A percentile compares a stretch with the other conserved stretches of the same genome.
These are phyloP conservation scores for Euwallacea similis DNA, from an alignment of 1,140 invertebrate species.

Conservation along the genomic window DNA sequence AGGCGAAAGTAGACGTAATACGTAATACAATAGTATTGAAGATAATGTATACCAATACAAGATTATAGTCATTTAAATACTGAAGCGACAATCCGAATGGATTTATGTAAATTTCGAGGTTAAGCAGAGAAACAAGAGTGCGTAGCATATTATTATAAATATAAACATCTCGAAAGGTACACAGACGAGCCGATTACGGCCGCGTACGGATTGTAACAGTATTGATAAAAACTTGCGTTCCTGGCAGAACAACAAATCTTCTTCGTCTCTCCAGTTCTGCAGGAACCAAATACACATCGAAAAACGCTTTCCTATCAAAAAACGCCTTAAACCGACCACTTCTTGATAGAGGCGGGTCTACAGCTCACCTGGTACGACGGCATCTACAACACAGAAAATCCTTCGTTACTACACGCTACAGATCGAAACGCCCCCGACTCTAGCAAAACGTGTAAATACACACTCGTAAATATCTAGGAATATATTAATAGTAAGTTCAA, in stretches of 20 bases:
- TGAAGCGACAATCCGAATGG: slow-evolving; percentile 38
- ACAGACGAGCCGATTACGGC: slow-evolving; percentile 22
- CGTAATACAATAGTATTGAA: slow-evolving; percentile 43
- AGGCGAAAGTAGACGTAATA: slow-evolving; percentile 42
- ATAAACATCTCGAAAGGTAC: slow-evolving; percentile 36
- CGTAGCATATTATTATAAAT: slow-evolving; percentile 42
- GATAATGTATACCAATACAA: slow-evolving; percentile 47
- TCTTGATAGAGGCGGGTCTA: slow-evolving; percentile 46
- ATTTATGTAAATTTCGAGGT: slow-evolving; percentile 42
- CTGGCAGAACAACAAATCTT: slow-evolving; percentile 31
- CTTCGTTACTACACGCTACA: slow-evolving; percentile 12
- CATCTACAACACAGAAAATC: slow-evolving; percentile 43
- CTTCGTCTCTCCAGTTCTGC: slow-evolving; percentile 29
- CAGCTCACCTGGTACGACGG: slow-evolving; percentile 20
- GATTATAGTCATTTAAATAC: slow-evolving; percentile 39
- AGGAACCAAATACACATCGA: slow-evolving; percentile 45
- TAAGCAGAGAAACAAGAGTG: slow-evolving; percentile 53
- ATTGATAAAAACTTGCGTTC: slow-evolving; percentile 37
- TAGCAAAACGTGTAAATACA: slow-evolving; percentile 27
- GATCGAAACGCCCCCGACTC: slow-evolving; percentile 19
- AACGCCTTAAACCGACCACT: slow-evolving; percentile 47
- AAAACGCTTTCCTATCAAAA: slow-evolving; percentile 48
- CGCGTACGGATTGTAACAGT: slow-evolving; percentile 34
- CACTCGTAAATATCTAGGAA: slow-evolving; percentile 37
- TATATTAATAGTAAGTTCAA: slow-evolving; percentile 17